phyloP scores from a whole-genome alignment of 2,888 invertebrate genomes.

The Seira sanloemensis region DNA sequence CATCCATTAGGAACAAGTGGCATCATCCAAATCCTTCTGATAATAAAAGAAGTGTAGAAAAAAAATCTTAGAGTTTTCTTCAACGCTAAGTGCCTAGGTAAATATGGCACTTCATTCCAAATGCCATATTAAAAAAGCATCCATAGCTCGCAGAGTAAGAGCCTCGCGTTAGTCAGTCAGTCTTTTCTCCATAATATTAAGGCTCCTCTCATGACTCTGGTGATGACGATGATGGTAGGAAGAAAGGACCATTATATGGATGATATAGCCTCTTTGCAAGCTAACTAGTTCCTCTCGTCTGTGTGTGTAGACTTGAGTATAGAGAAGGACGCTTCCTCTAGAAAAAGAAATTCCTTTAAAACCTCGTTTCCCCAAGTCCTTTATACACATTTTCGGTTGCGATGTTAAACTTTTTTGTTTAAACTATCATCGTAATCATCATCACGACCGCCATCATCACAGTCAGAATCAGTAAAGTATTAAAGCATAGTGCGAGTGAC shows the following conservation, averaged over 20 bases:
- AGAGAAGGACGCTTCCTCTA: neutral
- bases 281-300: neutral
- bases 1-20: conserved; percentile 62
- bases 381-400: conserved; percentile 4
- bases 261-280: conserved; percentile 16
- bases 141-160: conserved; percentile 22
- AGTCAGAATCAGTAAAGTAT: neutral
- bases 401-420: conserved; percentile 46
- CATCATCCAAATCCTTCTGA: conserved; percentile 58
- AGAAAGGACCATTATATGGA: conserved; percentile 19
- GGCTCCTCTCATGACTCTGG: neutral
- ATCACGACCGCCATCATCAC: neutral
- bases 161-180: neutral
- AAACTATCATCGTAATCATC: conserved; percentile 29
- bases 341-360: neutral
- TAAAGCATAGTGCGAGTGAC: neutral
- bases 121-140: conserved; percentile 61
- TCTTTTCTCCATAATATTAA: neutral
- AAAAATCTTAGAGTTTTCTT: conserved; percentile 48
- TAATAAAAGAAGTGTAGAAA: conserved; percentile 54
- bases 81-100: conserved; percentile 51
- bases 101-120: conserved; percentile 63
- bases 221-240: conserved; percentile 13
- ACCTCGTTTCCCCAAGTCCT: neutral
- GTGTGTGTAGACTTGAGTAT: no score